A percentile compares a stretch with the other conserved stretches of the same genome.
Evolutionary conservation across 2,888 invertebrate species (phyloP).

Genomic region (Heliconius ismenius): DNA sequence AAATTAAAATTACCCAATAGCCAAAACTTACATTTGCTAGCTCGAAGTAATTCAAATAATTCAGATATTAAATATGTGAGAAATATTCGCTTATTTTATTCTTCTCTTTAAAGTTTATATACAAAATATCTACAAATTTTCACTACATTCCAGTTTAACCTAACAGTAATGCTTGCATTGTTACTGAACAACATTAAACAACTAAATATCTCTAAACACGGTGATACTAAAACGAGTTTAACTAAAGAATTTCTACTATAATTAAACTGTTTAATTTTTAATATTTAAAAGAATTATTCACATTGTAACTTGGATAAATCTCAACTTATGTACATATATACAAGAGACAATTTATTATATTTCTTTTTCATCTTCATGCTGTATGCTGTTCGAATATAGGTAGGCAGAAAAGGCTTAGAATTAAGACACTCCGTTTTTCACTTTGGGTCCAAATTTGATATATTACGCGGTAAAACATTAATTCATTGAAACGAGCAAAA

Average conservation of each 20-base stretch:
- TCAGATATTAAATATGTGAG: neutral
- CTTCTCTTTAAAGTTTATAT: neutral
- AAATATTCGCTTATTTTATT: neutral
- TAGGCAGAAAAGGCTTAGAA: too few species aligned
- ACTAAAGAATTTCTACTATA: neutral
- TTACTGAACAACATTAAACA: neutral
- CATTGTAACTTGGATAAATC: neutral
- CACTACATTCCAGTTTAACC: neutral
- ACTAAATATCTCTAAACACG: conserved; percentile 1
- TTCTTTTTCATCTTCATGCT: too few species aligned
- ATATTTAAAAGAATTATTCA: neutral
- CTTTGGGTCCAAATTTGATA: too few species aligned
- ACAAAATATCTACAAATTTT: neutral
- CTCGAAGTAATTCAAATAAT: too few species aligned
- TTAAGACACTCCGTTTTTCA: too few species aligned
- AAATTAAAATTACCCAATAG: too few species aligned
- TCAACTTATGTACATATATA: neutral
- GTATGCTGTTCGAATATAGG: too few species aligned
- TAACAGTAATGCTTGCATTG: conserved; percentile 4
- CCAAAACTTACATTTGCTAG: too few species aligned
- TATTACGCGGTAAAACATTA: too few species aligned
- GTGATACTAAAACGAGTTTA: neutral
- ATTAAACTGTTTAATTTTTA: neutral
- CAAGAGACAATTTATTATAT: neutral
- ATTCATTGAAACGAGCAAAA: too few species aligned